Conservation (phyloP, 2,888 invertebrate genomes). For the Eupithecia centaureata region DNA sequence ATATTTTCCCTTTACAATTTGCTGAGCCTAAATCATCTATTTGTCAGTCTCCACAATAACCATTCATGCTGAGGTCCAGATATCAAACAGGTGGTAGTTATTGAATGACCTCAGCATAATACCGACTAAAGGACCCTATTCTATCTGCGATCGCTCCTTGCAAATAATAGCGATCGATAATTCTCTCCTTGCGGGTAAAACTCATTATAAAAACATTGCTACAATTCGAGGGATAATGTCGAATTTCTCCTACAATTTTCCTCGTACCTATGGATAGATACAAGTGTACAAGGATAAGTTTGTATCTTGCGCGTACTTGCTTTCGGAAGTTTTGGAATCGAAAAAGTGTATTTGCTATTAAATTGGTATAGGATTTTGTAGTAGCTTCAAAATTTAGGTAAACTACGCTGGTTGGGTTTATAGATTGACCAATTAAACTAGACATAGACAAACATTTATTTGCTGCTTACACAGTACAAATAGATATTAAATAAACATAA, state of each 20-base stretch:
- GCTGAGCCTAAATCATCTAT: constrained; percentile 39
- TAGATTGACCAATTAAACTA: no score
- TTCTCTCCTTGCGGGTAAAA: constrained; percentile 7
- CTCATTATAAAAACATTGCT: constrained; percentile 9
- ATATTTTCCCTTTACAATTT: neutral
- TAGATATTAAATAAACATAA: no score
- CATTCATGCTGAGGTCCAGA: constrained; percentile 24
- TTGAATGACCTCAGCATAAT: constrained; percentile 26
- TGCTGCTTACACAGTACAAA: no score
- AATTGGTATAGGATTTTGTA: no score
- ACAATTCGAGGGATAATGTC: constrained; percentile 31
- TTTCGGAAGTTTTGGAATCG: neutral
- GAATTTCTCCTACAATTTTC: constrained; percentile 4
- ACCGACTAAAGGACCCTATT: constrained; percentile 10
- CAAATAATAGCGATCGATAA: constrained; percentile 9
- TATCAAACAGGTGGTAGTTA: constrained; percentile 38
- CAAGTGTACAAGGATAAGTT: no score
- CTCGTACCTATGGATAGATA: neutral
- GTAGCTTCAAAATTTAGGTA: no score
- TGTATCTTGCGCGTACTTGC: neutral
- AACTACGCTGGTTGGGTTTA: no score
- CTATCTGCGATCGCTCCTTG: constrained; percentile 11
- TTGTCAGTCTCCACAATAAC: constrained; percentile 39
- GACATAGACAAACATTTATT: no score
- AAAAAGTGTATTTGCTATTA: neutral